Base-by-base conservation (phyloP, 2,797 vertebrate genomes). In the Liparis tanakae region DNA sequence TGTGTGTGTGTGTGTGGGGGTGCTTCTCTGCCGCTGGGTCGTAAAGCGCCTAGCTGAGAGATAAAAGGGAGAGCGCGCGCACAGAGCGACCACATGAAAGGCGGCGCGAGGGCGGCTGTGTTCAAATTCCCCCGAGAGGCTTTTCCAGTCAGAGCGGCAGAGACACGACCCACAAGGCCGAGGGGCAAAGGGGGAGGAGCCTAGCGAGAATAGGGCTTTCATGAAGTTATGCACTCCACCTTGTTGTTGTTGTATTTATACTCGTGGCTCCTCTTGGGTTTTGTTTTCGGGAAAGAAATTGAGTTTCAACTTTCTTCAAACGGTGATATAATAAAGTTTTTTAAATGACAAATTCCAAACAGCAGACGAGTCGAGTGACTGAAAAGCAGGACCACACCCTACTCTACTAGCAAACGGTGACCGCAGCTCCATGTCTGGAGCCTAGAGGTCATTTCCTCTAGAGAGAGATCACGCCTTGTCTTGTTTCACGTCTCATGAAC, bases 41-140 rank as follows among this genome's bases (percentile, higher is more conserved):
- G 85, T 93, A 91, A 93, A 91, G 87, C 70, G 70, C 80, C 83
- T 87, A 85, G 87, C 91, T 76, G 87, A 85, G 83, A 92, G 92
- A 94, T 94, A 88, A 94, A 94, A 94, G 89, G 89, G 85, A 89
- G 92, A 82, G 90, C 85, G 67, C 75, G 0, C 58, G 25, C 25
- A 30, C 25, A 37, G 37, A 9, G 37, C 79, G 80, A 92, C 92
- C 93, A 93, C 92, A 94, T 94, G 91, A 94, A 94, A 94, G 92
- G 88, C 85, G 80, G 83, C 71, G 70, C 85, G 77, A 7, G 85
- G 87, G 89, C 90, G 85, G 89, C 89, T 88, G 85, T 81, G 87
- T 30, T 90, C 92, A 90, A 89, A 93, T 93, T 93, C 91, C 91
- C 93, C 92, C 72, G 82, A 91, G 89, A 92, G 89, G 89, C 89